A percentile compares a stretch with the other conserved stretches of the same genome.
Evolutionary conservation across 2,888 invertebrate species (phyloP).

Genomic region (Oscheius sp.): DNA sequence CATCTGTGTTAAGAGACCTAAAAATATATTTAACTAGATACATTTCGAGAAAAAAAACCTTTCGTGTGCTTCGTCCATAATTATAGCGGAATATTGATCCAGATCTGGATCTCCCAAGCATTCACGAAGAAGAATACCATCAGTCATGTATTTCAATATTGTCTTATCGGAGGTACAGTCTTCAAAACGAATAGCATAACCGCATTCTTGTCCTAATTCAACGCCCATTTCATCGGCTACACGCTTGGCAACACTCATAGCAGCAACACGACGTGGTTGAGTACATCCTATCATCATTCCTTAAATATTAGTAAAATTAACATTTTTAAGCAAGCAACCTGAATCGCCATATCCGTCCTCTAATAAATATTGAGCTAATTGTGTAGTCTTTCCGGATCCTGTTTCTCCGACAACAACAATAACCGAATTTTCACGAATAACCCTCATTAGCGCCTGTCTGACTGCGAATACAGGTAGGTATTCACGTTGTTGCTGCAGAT

Average conservation of each 20-base stretch:
- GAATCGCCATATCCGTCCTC: constrained; percentile 83
- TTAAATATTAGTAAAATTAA: no score
- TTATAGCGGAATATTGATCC: constrained; percentile 94
- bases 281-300: constrained; percentile 95
- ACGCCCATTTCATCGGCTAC: constrained; percentile 97
- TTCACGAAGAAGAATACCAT: constrained; percentile 94
- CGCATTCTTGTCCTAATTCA: constrained; percentile 76
- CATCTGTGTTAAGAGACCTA: constrained; percentile 90
- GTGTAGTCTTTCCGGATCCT: constrained; percentile 96
- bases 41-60: constrained; percentile 73
- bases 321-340: constrained; percentile 29
- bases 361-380: constrained; percentile 74
- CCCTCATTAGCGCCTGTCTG: constrained; percentile 79
- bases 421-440: constrained; percentile 77
- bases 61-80: constrained; percentile 99
- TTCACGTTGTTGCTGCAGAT: constrained; percentile 82
- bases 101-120: constrained; percentile 94
- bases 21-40: not conserved
- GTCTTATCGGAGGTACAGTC: constrained; percentile 83
- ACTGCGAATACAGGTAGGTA: constrained; percentile 94
- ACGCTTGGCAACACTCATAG: constrained; percentile 98
- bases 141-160: constrained; percentile 88
- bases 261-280: constrained; percentile 92
- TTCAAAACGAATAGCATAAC: constrained; percentile 99
- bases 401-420: constrained; percentile 69